Base-by-base conservation (phyloP, 2,888 invertebrate genomes). In the Hyles lineata region DNA sequence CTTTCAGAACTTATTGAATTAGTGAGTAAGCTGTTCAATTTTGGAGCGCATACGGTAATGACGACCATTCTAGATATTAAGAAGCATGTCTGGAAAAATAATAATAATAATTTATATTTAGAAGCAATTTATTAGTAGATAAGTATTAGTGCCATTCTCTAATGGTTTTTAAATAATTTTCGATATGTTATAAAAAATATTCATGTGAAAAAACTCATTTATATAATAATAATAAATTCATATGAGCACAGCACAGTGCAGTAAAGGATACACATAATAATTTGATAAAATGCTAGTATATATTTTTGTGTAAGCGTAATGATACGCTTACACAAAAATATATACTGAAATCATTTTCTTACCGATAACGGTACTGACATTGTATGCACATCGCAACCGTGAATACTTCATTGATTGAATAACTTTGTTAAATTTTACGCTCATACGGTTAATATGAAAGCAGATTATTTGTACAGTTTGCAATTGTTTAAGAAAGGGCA, bases 291-390 rank as follows among this genome's bases (percentile, higher is more conserved):
- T n/a, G n/a, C n/a, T n/a, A n/a, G n/a, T n/a, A n/a, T n/a, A n/a
- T n/a, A n/a, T n/a, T n/a, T n/a, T n/a, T n/a, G n/a, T n/a, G n/a
- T n/a, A n/a, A n/a, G n/a, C n/a, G n/a, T n/a, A n/a, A n/a, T n/a
- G n/a, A n/a, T n/a, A n/a, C n/a, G n/a, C n/a, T n/a, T n/a, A n/a
- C n/a, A n/a, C n/a, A n/a, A n/a, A n/a, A n/a, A n/a, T n/a, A n/a
- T n/a, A n/a, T n/a, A n/a, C n/a, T n/a, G n/a, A n/a, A n/a, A n/a
- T n/a, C n/a, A 11, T 15, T 32, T 74, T 74, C 87, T 87, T 82
- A 89, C 89, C 85, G 80, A 78, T 77, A 87, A 77, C 74, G 74
- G 58, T 75, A 84, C 80, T 81, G 79, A 80, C 87, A 87, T 88
- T 82, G 62, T 32, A 67, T 23, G 67, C 43, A 50, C 67, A 67